Evolutionary conservation across 2,888 invertebrate species (phyloP), one percentile per base, ranked within the genome.

Genomic region (Operophtera brumata): DNA sequence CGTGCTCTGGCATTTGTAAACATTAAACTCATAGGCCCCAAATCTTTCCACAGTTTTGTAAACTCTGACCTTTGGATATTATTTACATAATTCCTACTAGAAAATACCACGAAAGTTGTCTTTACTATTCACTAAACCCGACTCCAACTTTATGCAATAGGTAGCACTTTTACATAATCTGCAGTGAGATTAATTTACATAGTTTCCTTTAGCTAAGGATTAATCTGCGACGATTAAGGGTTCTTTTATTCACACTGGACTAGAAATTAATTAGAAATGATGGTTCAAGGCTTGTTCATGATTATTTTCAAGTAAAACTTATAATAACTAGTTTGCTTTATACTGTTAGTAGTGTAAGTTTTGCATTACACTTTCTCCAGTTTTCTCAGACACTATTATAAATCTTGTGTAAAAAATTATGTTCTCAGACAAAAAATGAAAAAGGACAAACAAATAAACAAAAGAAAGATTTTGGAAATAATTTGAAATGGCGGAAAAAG

Each of bases 51-150:
- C 20, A 52, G 56, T 37, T 58, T 64, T 62, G 62, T 63, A 71
- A 73, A 66, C 69, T 67, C 61, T 67, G 65, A 67, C 63, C 67
- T 62, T 62, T 50, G 59, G n/a, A n/a, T 14, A 68, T 59, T 53
- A 61, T 66, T 64, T 64, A 67, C 59, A 59, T 61, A 61, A 60
- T 67, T 62, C 59, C 66, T 62, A 61, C 69, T 67, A 68, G 63
- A 70, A 71, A 71, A 63, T 51, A 66, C 66, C 63, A 39, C 43
- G 11, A 14, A 46, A 35, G 6, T 34, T 7, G n/a, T 40, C 20
- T 37, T 20, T 20, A 43, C 39, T n/a, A 32, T 37, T 32, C 20
- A 12, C 9, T 11, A 32, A 32, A 40, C 3, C 41, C 1, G 12
- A 13, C 14, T 47, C 26, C 2, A 37, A 43, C 13, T 37, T 4